A percentile compares a stretch with the other conserved stretches of the same genome.
Evolutionary conservation across 2,888 invertebrate genomes (phyloP).

Genomic region (Masnerella sp.): DNA sequence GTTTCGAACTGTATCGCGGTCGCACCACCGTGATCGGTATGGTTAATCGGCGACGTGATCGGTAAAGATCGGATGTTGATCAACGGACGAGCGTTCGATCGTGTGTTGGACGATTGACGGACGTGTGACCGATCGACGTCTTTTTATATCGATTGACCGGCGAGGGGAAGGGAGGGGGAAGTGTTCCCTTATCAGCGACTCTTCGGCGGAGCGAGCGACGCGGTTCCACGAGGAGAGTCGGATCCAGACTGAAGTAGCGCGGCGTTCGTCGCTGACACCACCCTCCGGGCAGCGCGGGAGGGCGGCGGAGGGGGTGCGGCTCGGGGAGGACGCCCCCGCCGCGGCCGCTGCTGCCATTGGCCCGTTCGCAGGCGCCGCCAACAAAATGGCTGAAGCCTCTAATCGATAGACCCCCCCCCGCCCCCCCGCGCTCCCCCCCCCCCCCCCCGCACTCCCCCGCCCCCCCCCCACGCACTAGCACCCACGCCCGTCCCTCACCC

Average conservation of each 20-base stretch:
- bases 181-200: conserved; percentile 12
- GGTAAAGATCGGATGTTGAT: no score
- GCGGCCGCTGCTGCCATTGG: conserved; percentile 18
- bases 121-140: not conserved
- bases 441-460: not conserved
- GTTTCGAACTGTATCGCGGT: no score
- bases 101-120: not conserved
- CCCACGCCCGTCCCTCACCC: no score
- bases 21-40: no score
- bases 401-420: conserved; percentile 37
- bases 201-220: conserved; percentile 11
- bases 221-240: conserved; percentile 18
- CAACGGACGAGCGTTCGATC: not conserved
- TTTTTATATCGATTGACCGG: not conserved
- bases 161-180: not conserved
- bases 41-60: no score
- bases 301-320: not conserved
- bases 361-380: conserved; percentile 17
- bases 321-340: conserved; percentile 19
- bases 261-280: conserved; percentile 14
- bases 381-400: conserved; percentile 46
- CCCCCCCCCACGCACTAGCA: not conserved
- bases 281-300: conserved; percentile 13
- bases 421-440: not conserved
- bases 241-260: conserved; percentile 29